Base-by-base conservation (phyloP, 1,140 invertebrate genomes). In the Hylaeus volcanicus region DNA sequence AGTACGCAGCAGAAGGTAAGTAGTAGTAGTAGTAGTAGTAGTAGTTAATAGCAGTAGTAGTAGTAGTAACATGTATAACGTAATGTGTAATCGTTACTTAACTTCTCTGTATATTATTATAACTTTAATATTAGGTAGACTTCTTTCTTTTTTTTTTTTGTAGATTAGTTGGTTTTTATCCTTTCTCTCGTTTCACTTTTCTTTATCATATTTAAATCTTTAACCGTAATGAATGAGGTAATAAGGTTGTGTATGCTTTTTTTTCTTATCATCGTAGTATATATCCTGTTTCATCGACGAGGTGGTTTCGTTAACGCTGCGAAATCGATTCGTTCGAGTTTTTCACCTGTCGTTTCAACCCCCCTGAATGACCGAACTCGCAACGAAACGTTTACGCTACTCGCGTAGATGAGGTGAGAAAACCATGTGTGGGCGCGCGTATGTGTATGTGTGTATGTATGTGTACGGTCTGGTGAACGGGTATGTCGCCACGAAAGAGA, bases 221-320 rank as follows among this genome's bases (percentile, higher is more conserved):
- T 92, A 93, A 93, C 89, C 87, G 88, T 48, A 92, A 92, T 92
- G 89, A 92, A 92, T 92, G 92, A 93, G 92, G 92, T 93, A 93
- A 93, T 92, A 92, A 92, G 92, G 92, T 92, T 93, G 91, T 91
- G 85, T 91, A 89, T 91, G 89, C 88, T 90, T 84, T 84, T 70
- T 68, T 74, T 80, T 77, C 56, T 77, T 70, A 71, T 86, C 80
- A 61, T 84, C 83, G 66, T 81, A 51, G 51, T 68, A 48, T 53
- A 51, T 68, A 76, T 86, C 86, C 84, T 71, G 79, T 87, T 86
- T 88, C 78, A 83, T 90, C 85, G 84, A 81, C 85, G 81, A 81
- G 86, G 84, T 89, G 88, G 83, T 86, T 81, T 81, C 55, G 79
- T 86, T 81, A 83, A 79, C 81, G 81, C 81, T 86, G 81, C 76